Base-by-base conservation (phyloP, 2,113 vertebrate genomes). In the Rissa tridactyla region DNA sequence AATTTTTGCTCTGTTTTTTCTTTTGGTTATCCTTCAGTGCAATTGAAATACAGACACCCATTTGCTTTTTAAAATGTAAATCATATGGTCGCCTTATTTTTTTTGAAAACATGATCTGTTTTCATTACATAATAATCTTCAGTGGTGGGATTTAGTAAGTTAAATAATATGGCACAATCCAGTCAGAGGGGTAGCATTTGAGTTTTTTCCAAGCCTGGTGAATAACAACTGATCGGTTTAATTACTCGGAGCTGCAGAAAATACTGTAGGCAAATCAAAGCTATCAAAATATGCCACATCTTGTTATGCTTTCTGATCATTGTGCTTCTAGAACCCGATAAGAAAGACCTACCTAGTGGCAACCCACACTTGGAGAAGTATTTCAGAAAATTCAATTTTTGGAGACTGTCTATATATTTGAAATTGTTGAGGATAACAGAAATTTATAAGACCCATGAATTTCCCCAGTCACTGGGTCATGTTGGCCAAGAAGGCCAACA, bases 391-490 rank as follows among this genome's bases (percentile, higher is more conserved):
- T 5, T 61, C 34, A 5, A 0, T 1, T 51, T 81, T 34, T 36
- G 57, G 79, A 57, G 62, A 11, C 36, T 1, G 2, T 30, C 15
- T 23, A 1, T 21, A 4, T 14, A 2, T 26, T 55, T 52, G 71
- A 57, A 51, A 14, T 76, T 44, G 25, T 51, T 64, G 51, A 78
- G 71, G 52, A 8, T 26, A 46, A 12, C 2, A 5, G n/a, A 27
- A 11, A 1, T 8, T 58, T 38, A 1, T 12, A 3, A 14, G 11
- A 32, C 16, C 29, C 11, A 0, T 18, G 0, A 1, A 9, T 80
- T 60, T 72, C 38, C n/a, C 11, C 1, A 0, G 30, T 29, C 32
- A 2, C 40, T 57, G 58, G 47, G 22, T n/a, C 9, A 0, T 5
- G 9, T 61, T 25, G 51, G 51, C 26, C 51, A 27, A 27, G 25